Evolutionary conservation across 2,113 vertebrate species (phyloP).

Genomic region (Nesoenas mayeri): DNA sequence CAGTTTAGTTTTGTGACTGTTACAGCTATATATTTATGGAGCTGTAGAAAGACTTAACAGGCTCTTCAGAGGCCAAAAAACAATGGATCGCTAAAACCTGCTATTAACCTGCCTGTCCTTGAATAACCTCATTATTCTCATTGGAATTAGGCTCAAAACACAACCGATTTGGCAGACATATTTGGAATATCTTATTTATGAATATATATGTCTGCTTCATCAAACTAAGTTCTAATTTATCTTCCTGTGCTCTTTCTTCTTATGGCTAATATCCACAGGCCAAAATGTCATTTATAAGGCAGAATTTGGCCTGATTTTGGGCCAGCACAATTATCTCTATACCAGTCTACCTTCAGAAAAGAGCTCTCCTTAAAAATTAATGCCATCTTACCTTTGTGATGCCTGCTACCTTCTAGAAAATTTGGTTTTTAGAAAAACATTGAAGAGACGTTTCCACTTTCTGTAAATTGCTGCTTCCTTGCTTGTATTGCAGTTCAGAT

Average conservation of each 20-base stretch:
- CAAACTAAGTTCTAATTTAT: background rate
- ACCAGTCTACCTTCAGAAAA: background rate
- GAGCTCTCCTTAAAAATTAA: background rate
- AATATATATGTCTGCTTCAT: rapidly evolving
- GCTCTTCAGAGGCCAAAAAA: background rate
- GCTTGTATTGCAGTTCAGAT: background rate
- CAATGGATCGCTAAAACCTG: background rate
- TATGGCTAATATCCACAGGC: background rate
- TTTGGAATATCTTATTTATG: background rate
- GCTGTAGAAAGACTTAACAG: background rate
- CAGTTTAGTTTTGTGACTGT: background rate
- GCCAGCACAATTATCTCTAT: background rate
- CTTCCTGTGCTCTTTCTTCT: background rate
- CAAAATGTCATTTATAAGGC: background rate
- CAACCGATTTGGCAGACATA: background rate
- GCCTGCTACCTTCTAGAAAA: background rate
- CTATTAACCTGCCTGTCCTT: background rate
- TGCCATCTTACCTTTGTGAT: background rate
- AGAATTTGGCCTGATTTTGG: background rate
- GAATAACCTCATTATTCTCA: background rate
- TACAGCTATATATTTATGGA: background rate
- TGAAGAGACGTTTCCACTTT: background rate
- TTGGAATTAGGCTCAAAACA: background rate
- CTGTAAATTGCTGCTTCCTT: background rate
- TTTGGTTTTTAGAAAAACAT: background rate